Evolutionary conservation across 2,888 invertebrate species (phyloP).

Genomic region (Mythimna loreyi): DNA sequence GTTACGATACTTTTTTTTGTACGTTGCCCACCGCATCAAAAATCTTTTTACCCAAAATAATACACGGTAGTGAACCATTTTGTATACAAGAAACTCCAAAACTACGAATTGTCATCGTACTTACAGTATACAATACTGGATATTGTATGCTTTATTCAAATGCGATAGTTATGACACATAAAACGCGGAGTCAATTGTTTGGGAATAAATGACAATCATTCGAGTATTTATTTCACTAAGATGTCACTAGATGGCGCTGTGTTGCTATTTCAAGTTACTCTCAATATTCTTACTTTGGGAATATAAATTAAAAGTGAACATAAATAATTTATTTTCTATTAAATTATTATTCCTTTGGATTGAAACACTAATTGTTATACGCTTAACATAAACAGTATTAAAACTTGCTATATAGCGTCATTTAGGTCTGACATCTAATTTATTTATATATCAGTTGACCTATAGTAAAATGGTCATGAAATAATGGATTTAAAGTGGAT

Average conservation of each 20-base stretch:
- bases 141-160: conserved; percentile 12
- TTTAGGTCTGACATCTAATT: conserved; percentile 25
- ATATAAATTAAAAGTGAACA: conserved; percentile 14
- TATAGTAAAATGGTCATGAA: conserved; percentile 27
- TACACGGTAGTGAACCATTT: conserved; percentile 39
- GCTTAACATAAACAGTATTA: conserved; percentile 25
- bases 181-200: conserved; percentile 33
- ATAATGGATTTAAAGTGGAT: conserved; percentile 38
- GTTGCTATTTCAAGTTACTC: conserved; percentile 6
- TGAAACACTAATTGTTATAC: conserved; percentile 2
- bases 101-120: neutral
- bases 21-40: conserved; percentile 39
- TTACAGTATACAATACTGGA: neutral
- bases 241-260: conserved; percentile 44
- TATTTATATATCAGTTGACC: conserved; percentile 26
- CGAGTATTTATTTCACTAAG: conserved; percentile 33
- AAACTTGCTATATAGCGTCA: conserved; percentile 18
- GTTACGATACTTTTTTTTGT: conserved; percentile 34
- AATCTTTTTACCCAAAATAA: conserved; percentile 32
- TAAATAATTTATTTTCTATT: neutral
- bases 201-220: conserved; percentile 15
- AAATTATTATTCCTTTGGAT: neutral
- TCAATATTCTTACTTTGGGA: neutral
- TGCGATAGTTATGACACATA: conserved; percentile 3
- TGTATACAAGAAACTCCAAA: conserved; percentile 17